Evolutionary conservation across 2,797 vertebrate genomes (phyloP), one percentile per base, ranked within the genome.

Genomic region (Austrolebias charrua): DNA sequence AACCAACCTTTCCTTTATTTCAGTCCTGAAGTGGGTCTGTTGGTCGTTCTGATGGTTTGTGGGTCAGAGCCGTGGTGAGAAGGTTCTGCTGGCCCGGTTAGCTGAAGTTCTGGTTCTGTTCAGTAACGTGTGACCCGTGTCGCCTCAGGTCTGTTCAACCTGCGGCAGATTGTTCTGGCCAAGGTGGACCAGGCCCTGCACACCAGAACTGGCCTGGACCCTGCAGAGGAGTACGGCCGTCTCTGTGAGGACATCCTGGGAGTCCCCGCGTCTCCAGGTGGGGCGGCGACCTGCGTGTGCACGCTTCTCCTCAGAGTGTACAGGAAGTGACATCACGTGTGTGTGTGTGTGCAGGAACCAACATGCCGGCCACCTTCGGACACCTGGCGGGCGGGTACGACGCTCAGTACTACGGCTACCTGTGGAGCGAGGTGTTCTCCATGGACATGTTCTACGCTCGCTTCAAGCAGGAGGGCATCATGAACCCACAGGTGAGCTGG

Each of bases 321-420:
- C 29, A 52, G 50, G 29, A 52, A 52, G 50, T 53, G 31, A 18
- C 33, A 33, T 52, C 43, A 7, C 24, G n/a, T 44, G 4, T 15
- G 28, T 16, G 16, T 16, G 24, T 29, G 10, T 4, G 15, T 3
- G 0, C 68, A 98, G 96, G 94, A 14, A 98, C 96, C 4, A 96
- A 98, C 91, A 98, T 99, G 97, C 97, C 95, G 0, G 97, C 96
- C 0, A 98, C 96, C 0, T 98, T 99, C 0, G 96, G 96, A n/a
- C 97, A 98, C 85, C 79, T 99, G 71, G 96, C 96, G 0, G 97
- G 96, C 0, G 97, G 97, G 42, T 98, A 99, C 0, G 97, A 98
- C 0, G 97, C 96, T 0, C 97, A 98, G 90, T 99, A 99, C 86
- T 99, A 99, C 0, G 96, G 97, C 58, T 99, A 98, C 88, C 91